These are phyloP conservation scores for Acrobasis suavella DNA, from an alignment of 2,888 invertebrate genomes.

Conservation along the genomic window DNA sequence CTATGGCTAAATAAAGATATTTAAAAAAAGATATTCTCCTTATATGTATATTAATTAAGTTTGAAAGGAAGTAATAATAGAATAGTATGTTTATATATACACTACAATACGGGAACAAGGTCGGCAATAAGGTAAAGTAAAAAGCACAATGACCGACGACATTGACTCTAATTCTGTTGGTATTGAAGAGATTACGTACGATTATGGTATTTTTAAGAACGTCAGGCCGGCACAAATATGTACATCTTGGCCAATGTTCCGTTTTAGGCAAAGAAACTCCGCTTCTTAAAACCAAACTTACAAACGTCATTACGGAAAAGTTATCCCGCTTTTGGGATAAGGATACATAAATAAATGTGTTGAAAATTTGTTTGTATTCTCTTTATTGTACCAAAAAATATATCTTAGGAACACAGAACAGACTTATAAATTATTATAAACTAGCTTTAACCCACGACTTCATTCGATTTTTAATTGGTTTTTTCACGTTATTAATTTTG, in stretches of 20 bases:
- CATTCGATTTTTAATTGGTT: too few relatives aligned
- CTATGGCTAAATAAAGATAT: too few relatives aligned
- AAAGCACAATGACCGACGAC: neutral
- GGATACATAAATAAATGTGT: too few relatives aligned
- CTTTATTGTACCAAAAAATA: too few relatives aligned
- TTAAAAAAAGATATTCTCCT: too few relatives aligned
- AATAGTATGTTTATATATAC: neutral
- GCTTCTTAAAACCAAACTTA: neutral
- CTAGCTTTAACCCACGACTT: too few relatives aligned
- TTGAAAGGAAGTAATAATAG: conserved; percentile 4
- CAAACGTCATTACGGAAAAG: too few relatives aligned
- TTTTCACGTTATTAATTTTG: too few relatives aligned
- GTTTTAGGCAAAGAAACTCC: neutral
- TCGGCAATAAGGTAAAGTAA: conserved; percentile 7
- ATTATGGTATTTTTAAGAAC: neutral
- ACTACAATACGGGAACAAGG: conserved; percentile 9
- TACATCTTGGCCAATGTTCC: neutral
- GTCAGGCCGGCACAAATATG: neutral
- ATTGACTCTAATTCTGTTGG: conserved; percentile 6
- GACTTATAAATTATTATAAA: too few relatives aligned
- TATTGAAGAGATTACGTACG: conserved; percentile 4
- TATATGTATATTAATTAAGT: neutral
- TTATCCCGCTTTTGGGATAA: too few relatives aligned
- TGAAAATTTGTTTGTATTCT: too few relatives aligned
- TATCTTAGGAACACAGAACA: too few relatives aligned